phyloP scores from a whole-genome alignment of 2,113 vertebrate genomes.

The Periophthalmodon schlosseri region DNA sequence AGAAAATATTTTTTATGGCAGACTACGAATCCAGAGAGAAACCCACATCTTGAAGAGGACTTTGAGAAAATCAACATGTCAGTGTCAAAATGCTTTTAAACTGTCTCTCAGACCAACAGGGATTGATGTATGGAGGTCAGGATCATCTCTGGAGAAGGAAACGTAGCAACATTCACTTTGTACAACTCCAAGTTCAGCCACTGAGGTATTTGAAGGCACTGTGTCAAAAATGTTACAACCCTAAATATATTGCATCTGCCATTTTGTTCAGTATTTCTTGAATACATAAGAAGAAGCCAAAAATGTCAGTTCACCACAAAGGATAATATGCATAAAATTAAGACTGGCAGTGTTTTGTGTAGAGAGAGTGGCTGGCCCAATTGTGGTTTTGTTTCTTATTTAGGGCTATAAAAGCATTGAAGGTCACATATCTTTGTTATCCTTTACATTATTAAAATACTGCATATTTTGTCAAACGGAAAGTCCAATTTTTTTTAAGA shows the following conservation, averaged over 20 bases:
- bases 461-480: background rate
- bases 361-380: background rate
- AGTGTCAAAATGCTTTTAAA: conserved; percentile 37
- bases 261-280: background rate
- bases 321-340: background rate
- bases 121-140: conserved; percentile 41
- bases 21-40: conserved; percentile 15
- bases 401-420: background rate
- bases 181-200: background rate
- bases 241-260: background rate
- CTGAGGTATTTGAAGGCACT: background rate
- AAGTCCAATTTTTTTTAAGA: background rate
- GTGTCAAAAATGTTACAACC: background rate
- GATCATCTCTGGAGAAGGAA: conserved; percentile 16
- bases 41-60: conserved; percentile 12
- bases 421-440: background rate
- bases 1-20: background rate
- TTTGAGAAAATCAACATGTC: conserved; percentile 30
- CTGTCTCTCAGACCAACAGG: conserved; percentile 9
- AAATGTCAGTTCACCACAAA: background rate
- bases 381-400: background rate
- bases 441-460: background rate
- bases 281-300: background rate
- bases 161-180: background rate
- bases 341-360: background rate